Evolutionary conservation across 2,888 invertebrate species (phyloP).

Genomic region (Acrobasis repandana): DNA sequence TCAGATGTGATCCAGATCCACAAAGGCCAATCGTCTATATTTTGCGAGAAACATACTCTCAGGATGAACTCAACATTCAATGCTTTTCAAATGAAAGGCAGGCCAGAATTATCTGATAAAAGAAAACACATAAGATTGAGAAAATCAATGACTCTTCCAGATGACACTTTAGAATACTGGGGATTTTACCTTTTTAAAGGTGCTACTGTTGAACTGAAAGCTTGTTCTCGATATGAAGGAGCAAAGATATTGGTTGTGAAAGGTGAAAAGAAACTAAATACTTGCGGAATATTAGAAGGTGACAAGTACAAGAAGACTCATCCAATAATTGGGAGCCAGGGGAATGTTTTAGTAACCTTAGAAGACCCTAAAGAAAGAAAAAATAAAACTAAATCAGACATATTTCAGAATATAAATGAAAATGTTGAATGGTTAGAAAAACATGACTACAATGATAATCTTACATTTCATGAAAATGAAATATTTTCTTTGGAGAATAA

Average conservation of each 20-base stretch:
- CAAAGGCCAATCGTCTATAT: slow-evolving; percentile 91
- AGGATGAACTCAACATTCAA: slow-evolving; percentile 88
- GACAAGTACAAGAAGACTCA: slow-evolving; percentile 85
- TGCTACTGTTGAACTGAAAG: slow-evolving; percentile 89
- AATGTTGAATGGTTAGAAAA: slow-evolving; percentile 28
- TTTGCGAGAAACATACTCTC: slow-evolving; percentile 90
- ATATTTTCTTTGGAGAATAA: slow-evolving; percentile 10
- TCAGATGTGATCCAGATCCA: slow-evolving; percentile 92
- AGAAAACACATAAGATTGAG: slow-evolving; percentile 89
- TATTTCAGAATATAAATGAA: slow-evolving; percentile 25
- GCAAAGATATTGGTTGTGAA: slow-evolving; percentile 91
- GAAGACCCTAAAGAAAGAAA: slow-evolving; percentile 55
- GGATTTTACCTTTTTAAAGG: slow-evolving; percentile 92
- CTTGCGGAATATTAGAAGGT: slow-evolving; percentile 90
- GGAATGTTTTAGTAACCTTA: slow-evolving; percentile 75
- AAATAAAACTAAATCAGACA: slow-evolving; percentile 30
- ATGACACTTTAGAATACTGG: slow-evolving; percentile 94
- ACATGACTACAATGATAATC: slow-evolving; percentile 23
- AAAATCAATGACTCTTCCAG: slow-evolving; percentile 91
- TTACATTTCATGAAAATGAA: slow-evolving; percentile 9
- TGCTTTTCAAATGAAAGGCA: slow-evolving; percentile 88
- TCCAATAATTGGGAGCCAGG: slow-evolving; percentile 83
- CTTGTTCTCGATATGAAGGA: slow-evolving; percentile 91
- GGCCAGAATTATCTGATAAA: slow-evolving; percentile 86
- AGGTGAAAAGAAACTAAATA: slow-evolving; percentile 89